These are phyloP conservation scores for Camptogramma bilineatum DNA, from an alignment of 2,888 invertebrate species.

Conservation along the genomic window DNA sequence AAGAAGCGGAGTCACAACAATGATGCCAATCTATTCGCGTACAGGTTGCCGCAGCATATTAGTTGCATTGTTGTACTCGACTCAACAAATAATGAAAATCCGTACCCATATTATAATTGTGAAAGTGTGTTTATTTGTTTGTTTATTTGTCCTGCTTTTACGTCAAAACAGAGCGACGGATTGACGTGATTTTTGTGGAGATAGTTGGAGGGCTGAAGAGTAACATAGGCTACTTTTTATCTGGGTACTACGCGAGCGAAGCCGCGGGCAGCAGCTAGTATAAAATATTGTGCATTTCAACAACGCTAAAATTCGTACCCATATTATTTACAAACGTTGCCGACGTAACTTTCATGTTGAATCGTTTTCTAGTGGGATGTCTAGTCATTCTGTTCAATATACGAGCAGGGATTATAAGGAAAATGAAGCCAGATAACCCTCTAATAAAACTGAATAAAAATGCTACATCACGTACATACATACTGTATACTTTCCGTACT, in stretches of 20 bases:
- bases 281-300: background rate
- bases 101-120: background rate
- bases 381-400: slow-evolving; percentile 63
- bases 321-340: background rate
- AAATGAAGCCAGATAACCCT: slow-evolving; percentile 49
- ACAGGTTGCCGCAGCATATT: background rate
- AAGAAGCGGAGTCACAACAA: slow-evolving; percentile 9
- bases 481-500: background rate
- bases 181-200: too few species aligned
- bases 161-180: too few species aligned
- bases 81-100: background rate
- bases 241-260: too few species aligned
- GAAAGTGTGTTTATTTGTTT: too few species aligned
- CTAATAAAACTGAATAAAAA: slow-evolving; percentile 9
- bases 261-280: too few species aligned
- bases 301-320: background rate
- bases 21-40: slow-evolving; percentile 19
- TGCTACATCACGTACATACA: slow-evolving; percentile 8
- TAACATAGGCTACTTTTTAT: too few species aligned
- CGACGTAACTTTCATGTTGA: background rate
- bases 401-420: slow-evolving; percentile 60
- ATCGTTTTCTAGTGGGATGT: slow-evolving; percentile 31
- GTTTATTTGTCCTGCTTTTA: too few species aligned
- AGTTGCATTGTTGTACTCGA: background rate
- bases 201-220: too few species aligned